A percentile compares a stretch with the other conserved stretches of the same genome.
phyloP scores from a whole-genome alignment of 2,113 vertebrate genomes.

The Oreotrochilus melanogaster region DNA sequence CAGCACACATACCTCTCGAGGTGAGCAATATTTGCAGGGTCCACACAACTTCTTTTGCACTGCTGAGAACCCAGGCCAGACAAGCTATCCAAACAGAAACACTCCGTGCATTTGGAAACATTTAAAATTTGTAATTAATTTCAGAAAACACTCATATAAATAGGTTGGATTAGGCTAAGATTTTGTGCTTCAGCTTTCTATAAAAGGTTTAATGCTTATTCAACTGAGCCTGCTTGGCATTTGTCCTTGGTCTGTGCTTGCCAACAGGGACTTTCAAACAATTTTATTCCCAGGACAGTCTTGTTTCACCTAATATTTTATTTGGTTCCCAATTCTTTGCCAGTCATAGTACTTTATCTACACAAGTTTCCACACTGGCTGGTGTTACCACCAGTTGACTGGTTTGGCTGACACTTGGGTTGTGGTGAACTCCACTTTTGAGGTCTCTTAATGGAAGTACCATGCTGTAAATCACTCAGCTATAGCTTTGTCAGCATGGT shows the following conservation, averaged over 20 bases:
- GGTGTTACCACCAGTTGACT: background rate
- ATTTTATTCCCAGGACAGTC: background rate
- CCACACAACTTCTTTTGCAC: background rate
- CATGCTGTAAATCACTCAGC: background rate
- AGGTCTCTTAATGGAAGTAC: background rate
- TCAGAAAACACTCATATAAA: slow-evolving; percentile 16
- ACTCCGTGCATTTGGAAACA: background rate
- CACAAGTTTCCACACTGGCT: background rate
- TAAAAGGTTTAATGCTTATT: slow-evolving; percentile 7
- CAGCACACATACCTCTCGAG: background rate
- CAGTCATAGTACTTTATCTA: background rate
- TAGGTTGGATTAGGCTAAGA: background rate
- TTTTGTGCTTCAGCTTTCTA: slow-evolving; percentile 6
- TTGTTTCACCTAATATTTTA: slow-evolving; percentile 12
- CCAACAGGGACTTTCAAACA: background rate
- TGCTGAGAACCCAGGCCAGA: background rate
- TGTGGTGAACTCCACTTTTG: slow-evolving; percentile 5
- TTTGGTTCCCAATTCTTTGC: background rate
- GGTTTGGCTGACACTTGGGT: background rate
- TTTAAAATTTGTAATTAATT: slow-evolving; percentile 4
- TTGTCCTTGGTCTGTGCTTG: background rate
- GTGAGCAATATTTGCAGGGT: background rate
- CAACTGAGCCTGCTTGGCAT: background rate
- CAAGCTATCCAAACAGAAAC: background rate
- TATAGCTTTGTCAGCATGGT: slow-evolving; percentile 1